Evolutionary conservation across 2,888 invertebrate genomes (phyloP), one percentile per base, ranked within the genome.

Genomic region (Chloroclysta siterata): DNA sequence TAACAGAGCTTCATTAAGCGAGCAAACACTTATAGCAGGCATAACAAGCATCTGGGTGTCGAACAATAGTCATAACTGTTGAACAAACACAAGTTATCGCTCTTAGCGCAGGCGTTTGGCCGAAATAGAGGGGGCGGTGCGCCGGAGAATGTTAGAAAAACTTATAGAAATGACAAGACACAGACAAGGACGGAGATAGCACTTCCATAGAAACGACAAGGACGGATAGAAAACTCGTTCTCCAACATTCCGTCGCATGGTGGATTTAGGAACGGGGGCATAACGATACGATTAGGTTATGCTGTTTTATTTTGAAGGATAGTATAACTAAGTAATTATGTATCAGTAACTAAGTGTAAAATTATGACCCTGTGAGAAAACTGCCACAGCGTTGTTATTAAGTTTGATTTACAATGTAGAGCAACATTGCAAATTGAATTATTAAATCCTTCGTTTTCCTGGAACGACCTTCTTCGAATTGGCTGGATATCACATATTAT

Each of bases 201-300:
- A 77, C 77, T 77, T 78, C 82, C 83, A 82, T 89, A 87, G 82
- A 85, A 78, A 80, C 78, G 89, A 91, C 80, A 80, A 79, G 81
- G 93, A 93, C 83, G 82, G 90, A 87, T 85, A 88, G 84, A 87
- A 87, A 93, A 93, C 93, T 90, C 82, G 93, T 92, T 90, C 85
- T 85, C 83, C 93, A 81, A 80, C 93, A 93, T 93, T 93, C 93
- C 93, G 89, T 85, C 86, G 90, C 89, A 84, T 90, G 91, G 91
- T 88, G 89, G 90, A 90, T 92, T 92, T 92, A 91, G 88, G 90
- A 92, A 91, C 93, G 89, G 91, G 91, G 93, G 93, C 93, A 92
- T 84, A 89, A 85, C 88, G 87, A 85, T 89, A 88, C 89, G 89
- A 91, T 91, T 90, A 90, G 88, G 88, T 90, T 90, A 87, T 88